Evolutionary conservation across 2,888 invertebrate species (phyloP), one percentile per base, ranked within the genome.

Genomic region (Drosophila ustulata): DNA sequence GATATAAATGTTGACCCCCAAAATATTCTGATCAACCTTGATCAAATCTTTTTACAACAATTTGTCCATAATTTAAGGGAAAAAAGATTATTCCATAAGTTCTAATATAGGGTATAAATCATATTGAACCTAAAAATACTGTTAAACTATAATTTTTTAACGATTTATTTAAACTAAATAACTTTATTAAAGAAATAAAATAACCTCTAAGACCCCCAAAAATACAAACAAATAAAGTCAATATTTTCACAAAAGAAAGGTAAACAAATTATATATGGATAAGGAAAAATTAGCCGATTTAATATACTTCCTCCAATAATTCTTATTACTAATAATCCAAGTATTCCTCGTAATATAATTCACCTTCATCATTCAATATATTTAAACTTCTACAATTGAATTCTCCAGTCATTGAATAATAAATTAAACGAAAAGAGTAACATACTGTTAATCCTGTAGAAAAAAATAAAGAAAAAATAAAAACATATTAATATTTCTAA

Each of bases 371-470:
- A 91, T 91, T 93, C 89, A 94, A 91, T 91, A 92, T 92, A 93
- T 92, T 93, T 90, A 93, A 82, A 74, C 84, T 78, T 59, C 91
- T 80, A 92, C 93, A 93, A 93, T 93, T 94, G 90, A 89, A 93
- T 90, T 92, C 90, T 68, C 93, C 93, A 50, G 93, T 82, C 90
- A 94, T 93, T 77, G 93, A 91, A 93, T 94, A 94, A 92, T 93
- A 94, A 74, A 92, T 88, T 91, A 95, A 93, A 6, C 94, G 94
- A 90, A 94, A 90, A 61, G 92, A 93, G 93, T 94, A 94, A 92
- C 91, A 93, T 80, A 94, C 93, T 13, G 94, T 95, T 89, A 95
- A 92, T 0, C 94, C 93, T 0, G 94, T 94, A 45, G 94, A 94
- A 92, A 94, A 77, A 82, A 87, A 71, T 93, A 93, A 78, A 94